Evolutionary conservation across 2,797 vertebrate genomes (phyloP), one percentile per base, ranked within the genome.

Genomic region (Streptopelia turtur): DNA sequence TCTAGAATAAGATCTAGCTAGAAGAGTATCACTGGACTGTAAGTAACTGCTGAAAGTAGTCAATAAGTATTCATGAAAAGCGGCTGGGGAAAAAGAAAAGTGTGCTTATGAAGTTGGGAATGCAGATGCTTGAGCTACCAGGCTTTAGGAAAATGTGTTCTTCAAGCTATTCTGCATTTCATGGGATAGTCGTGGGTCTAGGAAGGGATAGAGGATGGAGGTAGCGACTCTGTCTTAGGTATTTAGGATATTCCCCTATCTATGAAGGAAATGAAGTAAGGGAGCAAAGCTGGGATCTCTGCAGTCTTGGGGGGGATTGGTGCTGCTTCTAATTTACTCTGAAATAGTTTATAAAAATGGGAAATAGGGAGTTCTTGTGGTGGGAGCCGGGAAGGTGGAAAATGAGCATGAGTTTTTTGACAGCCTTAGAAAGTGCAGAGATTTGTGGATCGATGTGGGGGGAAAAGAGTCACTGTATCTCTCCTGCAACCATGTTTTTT

Each of bases 361-460:
- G 52, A 69, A 57, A 9, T 33, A 55, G 6, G 45, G 28, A 69
- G 3, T 3, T 50, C 7, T 65, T 0, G 0, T 37, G 30, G 8
- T 37, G 31, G 31, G 17, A 25, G 8, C 0, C 68, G 59, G 27
- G 21, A 9, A 41, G 21, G 18, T 72, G 37, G 28, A 70, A 50
- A 45, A 13, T 10, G 35, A 76, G 11, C 20, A 25, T n/a, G 37
- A 13, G 4, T 16, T 69, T 82, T n/a, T 66, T 55, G 37, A 39
- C 22, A 93, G 33, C 22, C 37, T 74, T 25, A 28, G n/a, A 49
- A 56, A 56, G 21, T 12, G 3, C 22, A 61, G 10, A 7, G 3
- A 33, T 63, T 45, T 25, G 3, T 27, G 21, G 13, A 24, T 69
- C 4, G 0, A 22, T 31, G 20, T 4, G 16, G 12, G 13, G 13